phyloP scores from a whole-genome alignment of 37 sponge, comb jelly and placozoan genomes.

The Axinella damicornis region DNA sequence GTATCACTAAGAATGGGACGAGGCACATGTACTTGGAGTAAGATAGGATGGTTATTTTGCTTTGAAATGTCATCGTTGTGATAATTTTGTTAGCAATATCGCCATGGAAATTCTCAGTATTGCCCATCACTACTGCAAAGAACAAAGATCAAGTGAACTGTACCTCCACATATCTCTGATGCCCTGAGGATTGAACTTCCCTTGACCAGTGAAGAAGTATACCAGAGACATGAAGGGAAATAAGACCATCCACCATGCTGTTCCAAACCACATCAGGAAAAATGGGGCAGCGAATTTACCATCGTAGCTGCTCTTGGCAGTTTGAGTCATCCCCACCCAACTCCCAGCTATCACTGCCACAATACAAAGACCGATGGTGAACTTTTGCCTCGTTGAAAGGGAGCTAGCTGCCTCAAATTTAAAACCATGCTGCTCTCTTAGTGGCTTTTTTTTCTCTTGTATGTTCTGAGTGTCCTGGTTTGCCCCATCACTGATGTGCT shows the following conservation, averaged over 20 bases:
- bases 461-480: no score
- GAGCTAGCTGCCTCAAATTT: constrained; percentile 7
- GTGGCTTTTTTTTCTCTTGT: no score
- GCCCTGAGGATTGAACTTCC: neutral
- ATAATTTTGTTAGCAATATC: no score
- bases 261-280: constrained; percentile 85
- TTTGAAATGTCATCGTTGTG: no score
- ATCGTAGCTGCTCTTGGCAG: constrained; percentile 67
- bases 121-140: no score
- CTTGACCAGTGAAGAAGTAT: constrained; percentile 36
- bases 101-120: no score
- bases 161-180: constrained; percentile 54
- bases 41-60: no score
- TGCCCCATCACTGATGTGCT: no score
- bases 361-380: constrained; percentile 75
- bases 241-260: constrained; percentile 77
- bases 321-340: constrained; percentile 91
- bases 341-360: constrained; percentile 78
- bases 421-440: no score
- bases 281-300: constrained; percentile 75
- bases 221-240: constrained; percentile 64
- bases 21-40: no score
- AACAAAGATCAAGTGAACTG: no score
- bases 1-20: no score
- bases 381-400: constrained; percentile 37